These are phyloP conservation scores for Drosophila biarmipes DNA, from an alignment of 1,140 invertebrate species.

Conservation along the genomic window DNA sequence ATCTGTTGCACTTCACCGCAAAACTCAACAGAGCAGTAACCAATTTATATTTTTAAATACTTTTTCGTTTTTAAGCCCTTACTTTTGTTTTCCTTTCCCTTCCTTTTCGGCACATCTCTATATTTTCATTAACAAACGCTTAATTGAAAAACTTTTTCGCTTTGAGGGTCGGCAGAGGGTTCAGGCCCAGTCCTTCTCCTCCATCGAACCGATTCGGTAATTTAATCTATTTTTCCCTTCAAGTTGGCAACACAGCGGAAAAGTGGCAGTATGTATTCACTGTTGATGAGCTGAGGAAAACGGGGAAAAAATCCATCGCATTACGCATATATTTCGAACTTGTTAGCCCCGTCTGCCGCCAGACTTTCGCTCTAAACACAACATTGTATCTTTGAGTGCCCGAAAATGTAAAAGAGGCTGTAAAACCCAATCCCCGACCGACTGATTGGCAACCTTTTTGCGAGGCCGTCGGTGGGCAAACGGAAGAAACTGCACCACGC, in stretches of 20 bases:
- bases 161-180: slow-evolving; percentile 56
- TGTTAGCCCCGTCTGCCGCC: slow-evolving; percentile 9
- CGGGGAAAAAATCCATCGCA: slow-evolving; percentile 2
- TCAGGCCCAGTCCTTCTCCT: slow-evolving; percentile 5
- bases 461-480: slow-evolving; percentile 28
- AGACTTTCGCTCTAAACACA: slow-evolving; percentile 21
- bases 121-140: slow-evolving; percentile 74
- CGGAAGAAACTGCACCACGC: slow-evolving; percentile 22
- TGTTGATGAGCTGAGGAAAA: slow-evolving; percentile 28
- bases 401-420: slow-evolving; percentile 48
- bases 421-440: slow-evolving; percentile 42
- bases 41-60: slow-evolving; percentile 67
- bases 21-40: slow-evolving; percentile 55
- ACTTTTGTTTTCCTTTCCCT: slow-evolving; percentile 36
- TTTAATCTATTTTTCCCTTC: slow-evolving; percentile 21
- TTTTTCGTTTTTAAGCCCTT: slow-evolving; percentile 48
- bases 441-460: slow-evolving; percentile 46
- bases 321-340: slow-evolving; percentile 37
- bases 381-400: slow-evolving; percentile 34
- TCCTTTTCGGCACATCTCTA: slow-evolving; percentile 32
- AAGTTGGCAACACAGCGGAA: slow-evolving; percentile 24
- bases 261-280: slow-evolving; percentile 27
- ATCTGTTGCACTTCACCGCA: slow-evolving; percentile 74
- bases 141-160: slow-evolving; percentile 78
- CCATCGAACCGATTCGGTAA: slow-evolving; percentile 57